Percentiles rank a stretch among this genome's conserved stretches.
Evolutionary conservation across 2,113 vertebrate species (phyloP).

Genomic region (Chloropsis hardwickii): DNA sequence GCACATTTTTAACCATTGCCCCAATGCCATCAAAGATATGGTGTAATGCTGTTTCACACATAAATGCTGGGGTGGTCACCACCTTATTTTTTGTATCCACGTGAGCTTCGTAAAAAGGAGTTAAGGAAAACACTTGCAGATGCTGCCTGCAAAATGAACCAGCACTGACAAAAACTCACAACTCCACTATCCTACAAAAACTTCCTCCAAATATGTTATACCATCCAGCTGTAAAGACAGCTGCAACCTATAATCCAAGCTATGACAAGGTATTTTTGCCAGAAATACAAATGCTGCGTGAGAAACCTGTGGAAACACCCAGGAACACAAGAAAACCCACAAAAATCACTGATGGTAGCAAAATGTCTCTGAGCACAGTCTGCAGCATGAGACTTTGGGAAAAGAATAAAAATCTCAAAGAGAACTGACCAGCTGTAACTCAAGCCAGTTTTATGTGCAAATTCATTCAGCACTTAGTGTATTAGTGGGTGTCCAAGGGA

Average conservation of each 20-base stretch:
- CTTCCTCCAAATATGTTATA: not conserved
- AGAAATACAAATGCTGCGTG: not conserved
- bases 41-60: slow-evolving; percentile 84
- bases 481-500: not conserved
- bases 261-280: not conserved
- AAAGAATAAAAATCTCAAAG: not conserved
- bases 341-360: not conserved
- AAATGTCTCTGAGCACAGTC: not conserved
- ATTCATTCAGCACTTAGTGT: not conserved
- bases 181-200: not conserved
- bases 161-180: not conserved
- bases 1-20: slow-evolving; percentile 80
- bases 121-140: slow-evolving; percentile 58
- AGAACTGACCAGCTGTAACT: not conserved
- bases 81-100: slow-evolving; percentile 83
- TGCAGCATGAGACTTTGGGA: not conserved
- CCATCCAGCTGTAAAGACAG: not conserved
- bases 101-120: slow-evolving; percentile 75
- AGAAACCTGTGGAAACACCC: not conserved
- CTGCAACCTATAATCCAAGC: not conserved
- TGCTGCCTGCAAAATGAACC: not conserved
- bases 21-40: slow-evolving; percentile 85
- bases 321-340: not conserved
- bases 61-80: slow-evolving; percentile 86
- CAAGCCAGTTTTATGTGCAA: not conserved